Evolutionary conservation across 2,113 vertebrate genomes (phyloP).

Genomic region (Bostrychus sinensis): DNA sequence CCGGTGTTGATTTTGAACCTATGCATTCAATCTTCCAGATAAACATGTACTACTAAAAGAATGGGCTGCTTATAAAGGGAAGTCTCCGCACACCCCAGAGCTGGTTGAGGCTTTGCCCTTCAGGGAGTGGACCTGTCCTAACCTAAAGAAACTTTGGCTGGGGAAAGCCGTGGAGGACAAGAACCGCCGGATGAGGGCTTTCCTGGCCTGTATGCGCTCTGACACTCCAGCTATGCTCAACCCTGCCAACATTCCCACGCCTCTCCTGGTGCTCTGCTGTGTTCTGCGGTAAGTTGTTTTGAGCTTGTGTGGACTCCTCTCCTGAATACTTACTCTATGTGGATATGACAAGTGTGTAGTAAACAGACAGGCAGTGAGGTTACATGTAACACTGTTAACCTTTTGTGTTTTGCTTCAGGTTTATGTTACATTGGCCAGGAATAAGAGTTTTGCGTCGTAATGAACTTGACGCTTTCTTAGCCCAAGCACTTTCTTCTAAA

Average conservation of each 20-base stretch:
- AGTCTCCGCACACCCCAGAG: conserved; percentile 94
- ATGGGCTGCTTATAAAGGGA: conserved; percentile 97
- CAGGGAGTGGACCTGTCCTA: conserved; percentile 96
- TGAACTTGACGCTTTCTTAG: conserved; percentile 96
- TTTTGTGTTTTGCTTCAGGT: conserved; percentile 83
- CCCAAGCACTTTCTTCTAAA: conserved; percentile 95
- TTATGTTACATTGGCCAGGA: conserved; percentile 98
- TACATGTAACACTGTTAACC: conserved; percentile 58
- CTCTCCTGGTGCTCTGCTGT: conserved; percentile 95
- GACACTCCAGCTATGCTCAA: conserved; percentile 97
- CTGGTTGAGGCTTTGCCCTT: conserved; percentile 95
- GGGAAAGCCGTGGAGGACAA: conserved; percentile 95
- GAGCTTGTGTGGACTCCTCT: not conserved
- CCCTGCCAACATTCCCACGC: conserved; percentile 90
- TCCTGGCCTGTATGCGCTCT: conserved; percentile 95
- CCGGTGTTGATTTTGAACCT: no score
- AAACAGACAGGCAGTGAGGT: not conserved
- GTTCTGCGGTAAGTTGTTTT: conserved; percentile 88
- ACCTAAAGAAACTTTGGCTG: conserved; percentile 94
- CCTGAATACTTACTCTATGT: conserved; percentile 1
- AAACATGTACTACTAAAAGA: conserved; percentile 92
- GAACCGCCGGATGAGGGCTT: conserved; percentile 94
- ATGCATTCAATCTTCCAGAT: conserved; percentile 73
- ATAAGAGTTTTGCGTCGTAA: conserved; percentile 93
- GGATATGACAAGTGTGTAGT: conserved; percentile 10